A percentile compares a stretch with the other conserved stretches of the same genome.
Conservation (phyloP, 2,113 vertebrate genomes). For the Prietella phreatophila region DNA sequence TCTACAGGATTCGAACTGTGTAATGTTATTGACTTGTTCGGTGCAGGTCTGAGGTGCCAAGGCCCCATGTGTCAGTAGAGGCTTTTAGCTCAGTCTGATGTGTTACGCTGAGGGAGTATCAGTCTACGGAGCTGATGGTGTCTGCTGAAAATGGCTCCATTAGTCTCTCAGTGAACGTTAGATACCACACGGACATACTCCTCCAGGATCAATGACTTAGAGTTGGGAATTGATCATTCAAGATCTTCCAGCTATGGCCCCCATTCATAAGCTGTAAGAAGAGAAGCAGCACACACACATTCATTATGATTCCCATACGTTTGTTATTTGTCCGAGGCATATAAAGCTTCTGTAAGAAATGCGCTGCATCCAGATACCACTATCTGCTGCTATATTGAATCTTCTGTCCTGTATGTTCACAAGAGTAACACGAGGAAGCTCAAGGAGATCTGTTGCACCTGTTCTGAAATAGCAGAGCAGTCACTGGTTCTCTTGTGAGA, state of each 20-base stretch:
- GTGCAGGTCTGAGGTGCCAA: background rate
- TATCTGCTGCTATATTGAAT: background rate
- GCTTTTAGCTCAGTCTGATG: constrained; percentile 27
- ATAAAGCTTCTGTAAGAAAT: background rate
- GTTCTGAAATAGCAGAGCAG: constrained; percentile 7
- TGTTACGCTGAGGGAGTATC: constrained; percentile 37
- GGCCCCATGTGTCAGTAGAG: background rate
- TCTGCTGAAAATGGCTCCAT: constrained; percentile 35
- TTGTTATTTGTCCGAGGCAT: background rate
- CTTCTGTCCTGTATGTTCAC: background rate
- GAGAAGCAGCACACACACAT: background rate
- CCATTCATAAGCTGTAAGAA: constrained; percentile 21
- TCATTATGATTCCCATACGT: background rate
- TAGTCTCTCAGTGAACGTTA: constrained; percentile 19
- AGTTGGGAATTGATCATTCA: background rate
- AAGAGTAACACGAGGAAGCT: background rate
- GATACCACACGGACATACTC: background rate
- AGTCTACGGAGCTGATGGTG: constrained; percentile 2
- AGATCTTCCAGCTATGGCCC: background rate
- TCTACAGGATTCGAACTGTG: background rate
- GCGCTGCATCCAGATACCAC: too few species aligned
- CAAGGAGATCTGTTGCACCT: constrained; percentile 11
- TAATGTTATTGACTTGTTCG: constrained; percentile 7
- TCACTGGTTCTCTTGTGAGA: background rate
- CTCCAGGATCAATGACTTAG: constrained; percentile 17